Base-by-base conservation (phyloP, 53 echinoderm and acorn worm genomes). In the Paelopatides confundens region DNA sequence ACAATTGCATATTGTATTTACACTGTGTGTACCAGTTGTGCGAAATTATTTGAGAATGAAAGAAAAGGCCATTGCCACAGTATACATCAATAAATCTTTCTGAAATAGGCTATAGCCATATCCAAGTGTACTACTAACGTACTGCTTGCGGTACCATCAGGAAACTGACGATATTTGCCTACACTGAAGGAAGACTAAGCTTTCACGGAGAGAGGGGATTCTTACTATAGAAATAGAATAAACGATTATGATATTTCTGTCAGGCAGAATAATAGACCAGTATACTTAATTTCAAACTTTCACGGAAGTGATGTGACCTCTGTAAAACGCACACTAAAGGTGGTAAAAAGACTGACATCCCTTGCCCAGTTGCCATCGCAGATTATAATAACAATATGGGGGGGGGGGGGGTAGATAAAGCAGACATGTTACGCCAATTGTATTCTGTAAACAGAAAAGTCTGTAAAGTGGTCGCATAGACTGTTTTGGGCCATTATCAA, bases 361-460 rank as follows among this genome's bases (percentile, higher is more conserved):
- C 27, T 33, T 85, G 69, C 58, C 69, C 86, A 4, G 38, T 62
- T 43, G 66, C 67, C 3, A 35, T 69, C 31, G 86, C 86, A 33
- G 46, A 86, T 65, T 86, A 86, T 35, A 86, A 86, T 35, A 32
- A 3, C 9, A 33, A 65, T 65, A 85, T 85, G 85, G 65, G 62
- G 40, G 85, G 85, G 85, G 65, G 62, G 40, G 85, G 85, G 32
- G 85, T 85, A n/a, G 85, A 85, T 39, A 85, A 85, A 26, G 85
- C 85, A 14, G 85, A 66, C 53, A 85, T 68, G 86, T 69, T 51
- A 39, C 34, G 62, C 31, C 54, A 31, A 62, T 81, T 81, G 74
- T 74, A 74, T 74, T 74, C 2, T 74, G 38, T 74, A 15, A n/a
- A 74, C 38, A 36, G 69, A 69, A n/a, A 69, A 69, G 69, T 27